These are phyloP conservation scores for Erythrocercus mccallii DNA, from an alignment of 2,113 vertebrate genomes.

Conservation along the genomic window DNA sequence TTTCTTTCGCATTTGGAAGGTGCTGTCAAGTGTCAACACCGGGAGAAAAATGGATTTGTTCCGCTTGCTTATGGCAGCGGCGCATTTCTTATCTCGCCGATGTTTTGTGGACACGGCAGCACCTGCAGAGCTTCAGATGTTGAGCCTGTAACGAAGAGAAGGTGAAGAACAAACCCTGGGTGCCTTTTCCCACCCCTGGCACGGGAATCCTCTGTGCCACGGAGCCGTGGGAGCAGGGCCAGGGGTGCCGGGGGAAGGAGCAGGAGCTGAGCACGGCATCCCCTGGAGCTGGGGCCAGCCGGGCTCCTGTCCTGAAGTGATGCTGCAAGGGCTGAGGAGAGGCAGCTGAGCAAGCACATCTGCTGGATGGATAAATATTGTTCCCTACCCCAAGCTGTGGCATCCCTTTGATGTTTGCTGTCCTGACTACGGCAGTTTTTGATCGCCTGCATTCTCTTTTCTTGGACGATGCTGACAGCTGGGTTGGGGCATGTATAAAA, in stretches of 20 bases:
- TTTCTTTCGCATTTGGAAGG: neutral
- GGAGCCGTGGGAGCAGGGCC: neutral
- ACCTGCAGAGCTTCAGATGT: neutral
- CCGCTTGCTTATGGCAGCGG: neutral
- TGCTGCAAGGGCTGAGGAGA: neutral
- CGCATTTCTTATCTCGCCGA: neutral
- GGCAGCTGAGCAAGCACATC: constrained; percentile 44
- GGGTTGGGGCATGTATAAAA: neutral
- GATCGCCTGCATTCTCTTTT: constrained; percentile 2
- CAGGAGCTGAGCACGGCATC: neutral
- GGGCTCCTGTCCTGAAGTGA: neutral
- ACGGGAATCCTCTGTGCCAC: rapidly evolving
- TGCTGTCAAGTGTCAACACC: neutral
- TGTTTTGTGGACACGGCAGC: neutral
- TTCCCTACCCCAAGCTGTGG: constrained; percentile 22
- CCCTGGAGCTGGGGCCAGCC: neutral
- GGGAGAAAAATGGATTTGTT: neutral
- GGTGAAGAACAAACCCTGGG: neutral
- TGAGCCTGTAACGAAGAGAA: neutral
- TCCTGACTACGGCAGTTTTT: neutral
- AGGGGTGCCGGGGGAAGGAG: neutral
- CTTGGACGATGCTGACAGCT: constrained; percentile 22
- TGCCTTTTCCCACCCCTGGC: neutral
- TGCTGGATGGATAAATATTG: constrained; percentile 38
- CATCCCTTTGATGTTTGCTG: constrained; percentile 16